These are phyloP conservation scores for Neuroterus valhalla DNA, from an alignment of 1,140 invertebrate species.

Conservation along the genomic window DNA sequence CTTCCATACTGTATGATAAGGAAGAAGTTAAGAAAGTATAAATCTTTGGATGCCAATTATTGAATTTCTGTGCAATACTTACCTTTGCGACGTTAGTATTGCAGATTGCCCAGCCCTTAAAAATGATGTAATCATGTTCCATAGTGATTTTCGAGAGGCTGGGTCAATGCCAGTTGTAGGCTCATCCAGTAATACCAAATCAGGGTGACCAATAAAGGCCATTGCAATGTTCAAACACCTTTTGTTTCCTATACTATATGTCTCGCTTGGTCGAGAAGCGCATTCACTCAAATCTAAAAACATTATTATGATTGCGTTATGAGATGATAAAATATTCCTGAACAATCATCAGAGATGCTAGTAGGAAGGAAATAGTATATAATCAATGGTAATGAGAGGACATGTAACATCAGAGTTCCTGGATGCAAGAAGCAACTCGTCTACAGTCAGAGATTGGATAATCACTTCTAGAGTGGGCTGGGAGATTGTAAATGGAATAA, in stretches of 20 bases:
- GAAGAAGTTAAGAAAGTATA: too few species aligned
- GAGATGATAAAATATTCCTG: background rate
- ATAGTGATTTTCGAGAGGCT: slow-evolving; percentile 86
- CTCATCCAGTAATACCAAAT: slow-evolving; percentile 85
- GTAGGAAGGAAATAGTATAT: too few species aligned
- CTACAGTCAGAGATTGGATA: too few species aligned
- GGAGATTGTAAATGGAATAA: too few species aligned
- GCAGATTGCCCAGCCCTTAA: slow-evolving; percentile 81
- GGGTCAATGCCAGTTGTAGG: slow-evolving; percentile 89
- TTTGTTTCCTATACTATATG: slow-evolving; percentile 94
- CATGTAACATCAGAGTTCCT: too few species aligned
- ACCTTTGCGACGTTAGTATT: slow-evolving; percentile 87
- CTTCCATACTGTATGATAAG: slow-evolving; percentile 84
- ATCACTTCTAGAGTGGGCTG: too few species aligned
- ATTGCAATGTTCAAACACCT: slow-evolving; percentile 95
- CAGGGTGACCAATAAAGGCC: slow-evolving; percentile 87
- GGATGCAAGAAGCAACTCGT: too few species aligned
- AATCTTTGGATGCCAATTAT: background rate
- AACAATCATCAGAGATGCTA: too few species aligned
- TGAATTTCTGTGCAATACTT: slow-evolving; percentile 17
- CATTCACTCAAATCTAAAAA: slow-evolving; percentile 67
- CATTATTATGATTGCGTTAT: background rate
- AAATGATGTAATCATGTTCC: slow-evolving; percentile 81
- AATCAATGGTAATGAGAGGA: too few species aligned
- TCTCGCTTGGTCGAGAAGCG: slow-evolving; percentile 72